Base-by-base conservation (phyloP, 2,888 invertebrate species). In the Homarus gammarus region DNA sequence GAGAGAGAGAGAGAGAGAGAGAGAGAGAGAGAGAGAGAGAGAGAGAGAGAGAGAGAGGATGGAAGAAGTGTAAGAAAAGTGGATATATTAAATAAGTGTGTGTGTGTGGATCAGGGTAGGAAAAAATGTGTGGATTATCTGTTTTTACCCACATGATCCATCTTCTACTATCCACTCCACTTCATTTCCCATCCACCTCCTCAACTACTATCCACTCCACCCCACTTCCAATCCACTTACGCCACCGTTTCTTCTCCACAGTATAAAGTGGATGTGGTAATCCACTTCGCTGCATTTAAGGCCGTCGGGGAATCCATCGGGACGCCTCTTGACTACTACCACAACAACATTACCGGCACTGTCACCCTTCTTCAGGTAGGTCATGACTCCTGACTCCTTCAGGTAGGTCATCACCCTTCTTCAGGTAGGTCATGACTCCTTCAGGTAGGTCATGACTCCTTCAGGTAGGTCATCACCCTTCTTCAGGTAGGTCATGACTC, bases 251-350 rank as follows among this genome's bases (percentile, higher is more conserved):
- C 10, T 27, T 40, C 8, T n/a, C 61, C 81, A 40, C 94, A 98
- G 97, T 96, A 97, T 94, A 95, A 96, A 93, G 96, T 98, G 93
- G 95, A 96, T 92, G 96, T 96, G 93, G 98, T 99, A 56, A 97
- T 99, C 93, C 99, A 99, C 94, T 98, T 98, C 95, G 99, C 99
- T 70, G 99, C 98, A 0, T 94, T 98, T 93, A 99, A 99, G 94
- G 97, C 98, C 18, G 98, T 99, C 15, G 98, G 98, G 98, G 98
- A 99, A 94, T 98, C 98, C 97, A 97, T 90, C 94, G 96, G 93
- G 44, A 96, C 96, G 92, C 99, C 99, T 0, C 94, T 98, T 38
- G 96, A 96, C 79, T 99, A 99, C 94, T 99, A 98, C 94, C 96
- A 96, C 93, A 97, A 96, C 92, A 99, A 99, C 94, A 96, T 98